These are phyloP conservation scores for Dynastes maya DNA, from an alignment of 2,888 invertebrate genomes.

Conservation along the genomic window DNA sequence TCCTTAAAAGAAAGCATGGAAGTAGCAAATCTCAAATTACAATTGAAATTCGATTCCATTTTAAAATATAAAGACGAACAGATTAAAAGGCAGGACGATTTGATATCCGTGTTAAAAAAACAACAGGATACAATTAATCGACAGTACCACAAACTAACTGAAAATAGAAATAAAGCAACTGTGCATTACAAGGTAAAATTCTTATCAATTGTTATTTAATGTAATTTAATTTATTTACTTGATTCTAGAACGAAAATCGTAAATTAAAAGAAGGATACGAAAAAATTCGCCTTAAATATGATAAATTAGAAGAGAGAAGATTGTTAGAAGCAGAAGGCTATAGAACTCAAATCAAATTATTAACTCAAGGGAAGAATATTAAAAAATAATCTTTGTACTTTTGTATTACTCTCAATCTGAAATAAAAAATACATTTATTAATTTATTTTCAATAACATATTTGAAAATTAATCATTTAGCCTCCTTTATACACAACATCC, in stretches of 20 bases:
- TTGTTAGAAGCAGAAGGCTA: conserved; percentile 41
- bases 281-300: conserved; percentile 32
- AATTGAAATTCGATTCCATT: conserved; percentile 34
- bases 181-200: conserved; percentile 26
- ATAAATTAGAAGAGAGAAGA: conserved; percentile 40
- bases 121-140: conserved; percentile 29
- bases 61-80: conserved; percentile 39
- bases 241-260: conserved; percentile 33
- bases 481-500: neutral
- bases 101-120: conserved; percentile 30
- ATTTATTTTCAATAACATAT: neutral
- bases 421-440: neutral
- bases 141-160: conserved; percentile 10
- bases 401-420: neutral
- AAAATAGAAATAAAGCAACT: conserved; percentile 17
- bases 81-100: conserved; percentile 19
- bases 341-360: conserved; percentile 41
- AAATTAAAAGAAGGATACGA: conserved; percentile 32
- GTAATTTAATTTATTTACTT: neutral
- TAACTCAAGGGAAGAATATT: conserved; percentile 10
- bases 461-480: neutral
- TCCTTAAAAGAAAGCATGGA: conserved; percentile 13
- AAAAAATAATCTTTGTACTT: conserved; percentile 3
- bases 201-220: neutral
- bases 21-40: conserved; percentile 10